Evolutionary conservation across 2,888 invertebrate genomes (phyloP), one percentile per base, ranked within the genome.

Genomic region (Coleophora deauratella): DNA sequence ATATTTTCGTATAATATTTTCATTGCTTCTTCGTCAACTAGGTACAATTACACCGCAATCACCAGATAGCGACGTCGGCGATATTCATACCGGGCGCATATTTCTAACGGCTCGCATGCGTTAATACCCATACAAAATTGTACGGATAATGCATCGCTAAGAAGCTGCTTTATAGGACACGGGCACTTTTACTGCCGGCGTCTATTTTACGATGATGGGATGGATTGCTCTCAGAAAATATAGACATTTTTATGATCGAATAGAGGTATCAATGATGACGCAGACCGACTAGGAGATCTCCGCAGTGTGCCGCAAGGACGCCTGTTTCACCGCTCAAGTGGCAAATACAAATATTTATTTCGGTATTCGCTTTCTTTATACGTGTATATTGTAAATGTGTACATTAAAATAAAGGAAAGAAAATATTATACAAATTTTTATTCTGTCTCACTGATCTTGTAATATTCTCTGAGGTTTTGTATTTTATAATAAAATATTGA

Each of bases 201-300:
- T 59, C 60, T 54, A 63, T 71, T 80, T 79, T 80, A 80, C 62
- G 79, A 73, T 78, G 66, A 74, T 78, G 68, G 74, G 54, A 68
- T 66, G 57, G 65, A 70, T 68, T 64, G 61, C 69, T 65, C 60
- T 66, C 58, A 63, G 68, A 68, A 68, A 61, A 71, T 76, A 75
- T 71, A 66, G 65, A 66, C 64, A 68, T 71, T 76, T 77, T 78
- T 77, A 79, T 71, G 70, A 58, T 63, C 59, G 52, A 47, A 54
- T 53, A 59, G 55, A 64, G 54, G 59, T 65, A 58, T 62, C 54
- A 60, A 52, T 59, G 57, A 65, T 67, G 64, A 65, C 66, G 59
- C 57, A 62, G 56, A 44, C 51, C 42, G 47, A 47, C 41, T 53
- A 59, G 54, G 49, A 55, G 53, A 44, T 49, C 43, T n/a, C 47